phyloP scores from a whole-genome alignment of 2,888 invertebrate genomes.

The Tridacna gigas region DNA sequence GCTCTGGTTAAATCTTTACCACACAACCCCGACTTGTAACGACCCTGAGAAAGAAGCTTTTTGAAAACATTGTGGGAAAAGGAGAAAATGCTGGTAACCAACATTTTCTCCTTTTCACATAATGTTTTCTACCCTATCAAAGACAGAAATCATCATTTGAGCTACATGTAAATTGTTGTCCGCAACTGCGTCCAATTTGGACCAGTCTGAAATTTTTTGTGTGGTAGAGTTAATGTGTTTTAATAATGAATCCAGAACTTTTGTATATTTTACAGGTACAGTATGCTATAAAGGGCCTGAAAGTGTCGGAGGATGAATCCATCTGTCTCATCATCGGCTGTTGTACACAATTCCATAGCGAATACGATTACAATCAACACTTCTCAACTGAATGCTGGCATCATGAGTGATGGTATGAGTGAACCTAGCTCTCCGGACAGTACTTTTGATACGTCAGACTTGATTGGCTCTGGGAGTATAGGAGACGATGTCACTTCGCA shows the following conservation, averaged over 20 bases:
- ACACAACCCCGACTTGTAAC: too few relatives aligned
- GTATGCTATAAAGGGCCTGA: background rate
- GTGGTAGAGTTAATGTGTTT: too few relatives aligned
- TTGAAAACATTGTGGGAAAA: too few relatives aligned
- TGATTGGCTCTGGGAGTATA: constrained; percentile 90
- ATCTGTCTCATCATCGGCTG: background rate
- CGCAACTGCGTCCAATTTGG: background rate
- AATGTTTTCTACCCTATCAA: too few relatives aligned
- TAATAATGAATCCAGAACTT: too few relatives aligned
- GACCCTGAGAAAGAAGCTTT: too few relatives aligned
- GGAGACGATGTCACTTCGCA: constrained; percentile 98
- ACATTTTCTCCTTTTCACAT: too few relatives aligned
- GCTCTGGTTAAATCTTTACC: too few relatives aligned
- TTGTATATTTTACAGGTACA: background rate
- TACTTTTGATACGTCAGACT: constrained; percentile 90
- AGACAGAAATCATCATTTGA: too few relatives aligned
- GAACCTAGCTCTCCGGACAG: constrained; percentile 84
- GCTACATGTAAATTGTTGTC: background rate
- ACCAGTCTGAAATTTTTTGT: background rate
- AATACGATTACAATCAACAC: constrained; percentile 61
- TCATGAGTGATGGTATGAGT: constrained; percentile 81
- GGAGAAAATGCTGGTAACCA: too few relatives aligned
- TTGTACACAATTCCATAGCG: constrained; percentile 53
- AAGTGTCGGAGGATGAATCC: constrained; percentile 18
- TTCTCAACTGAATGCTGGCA: constrained; percentile 40